These are phyloP conservation scores for Sciaenops ocellatus DNA, from an alignment of 2,797 vertebrate genomes.

Conservation along the genomic window DNA sequence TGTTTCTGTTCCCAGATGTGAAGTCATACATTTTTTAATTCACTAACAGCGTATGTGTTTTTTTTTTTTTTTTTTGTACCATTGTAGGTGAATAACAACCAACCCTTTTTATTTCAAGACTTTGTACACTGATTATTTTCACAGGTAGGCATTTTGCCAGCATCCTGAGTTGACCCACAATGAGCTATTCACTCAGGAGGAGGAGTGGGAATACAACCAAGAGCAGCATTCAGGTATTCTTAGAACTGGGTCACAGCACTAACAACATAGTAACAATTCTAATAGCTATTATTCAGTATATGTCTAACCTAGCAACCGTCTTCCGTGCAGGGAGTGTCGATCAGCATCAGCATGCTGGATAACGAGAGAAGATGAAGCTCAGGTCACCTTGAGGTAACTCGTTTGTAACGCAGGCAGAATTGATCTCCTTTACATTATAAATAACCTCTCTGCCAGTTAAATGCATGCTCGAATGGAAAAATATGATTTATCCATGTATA, in stretches of 20 bases:
- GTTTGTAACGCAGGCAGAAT: background rate
- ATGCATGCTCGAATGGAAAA: background rate
- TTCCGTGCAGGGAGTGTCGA: background rate
- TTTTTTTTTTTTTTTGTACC: slow-evolving; percentile 5
- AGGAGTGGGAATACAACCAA: slow-evolving; percentile 32
- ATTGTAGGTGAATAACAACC: slow-evolving; percentile 5
- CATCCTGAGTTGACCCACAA: slow-evolving; percentile 48
- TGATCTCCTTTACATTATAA: background rate
- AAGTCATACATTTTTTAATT: slow-evolving; percentile 54
- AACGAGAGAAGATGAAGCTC: slow-evolving; percentile 2
- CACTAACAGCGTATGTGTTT: slow-evolving; percentile 44
- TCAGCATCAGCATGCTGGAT: background rate
- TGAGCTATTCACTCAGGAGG: slow-evolving; percentile 15
- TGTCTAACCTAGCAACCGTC: slow-evolving; percentile 10
- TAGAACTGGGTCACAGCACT: slow-evolving; percentile 48
- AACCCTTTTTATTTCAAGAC: slow-evolving; percentile 22
- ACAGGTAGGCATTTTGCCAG: slow-evolving; percentile 22
- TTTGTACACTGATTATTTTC: slow-evolving; percentile 42
- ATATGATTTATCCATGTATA: slow-evolving; percentile 11
- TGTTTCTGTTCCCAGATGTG: slow-evolving; percentile 50
- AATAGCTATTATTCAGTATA: background rate
- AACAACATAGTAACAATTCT: slow-evolving; percentile 3
- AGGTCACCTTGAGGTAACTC: background rate
- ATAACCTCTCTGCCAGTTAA: background rate
- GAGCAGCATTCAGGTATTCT: slow-evolving; percentile 25